phyloP scores from a whole-genome alignment of 1,140 invertebrate genomes.

The Leptinotarsa undecemlineata region DNA sequence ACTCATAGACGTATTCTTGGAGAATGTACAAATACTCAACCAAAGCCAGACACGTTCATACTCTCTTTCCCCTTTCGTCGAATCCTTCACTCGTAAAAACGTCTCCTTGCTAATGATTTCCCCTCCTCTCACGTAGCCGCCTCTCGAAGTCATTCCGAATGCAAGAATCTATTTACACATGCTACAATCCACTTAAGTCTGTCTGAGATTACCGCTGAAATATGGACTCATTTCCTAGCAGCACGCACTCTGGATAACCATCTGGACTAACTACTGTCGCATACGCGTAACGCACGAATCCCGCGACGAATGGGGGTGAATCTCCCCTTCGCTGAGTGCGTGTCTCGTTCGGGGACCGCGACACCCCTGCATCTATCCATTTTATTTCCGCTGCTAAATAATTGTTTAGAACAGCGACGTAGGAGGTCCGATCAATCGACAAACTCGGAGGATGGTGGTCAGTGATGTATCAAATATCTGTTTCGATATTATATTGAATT shows the following conservation, averaged over 20 bases:
- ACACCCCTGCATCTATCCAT: constrained; percentile 9
- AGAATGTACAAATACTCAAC: too few species aligned
- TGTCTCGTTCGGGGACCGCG: constrained; percentile 16
- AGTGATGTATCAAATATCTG: too few species aligned
- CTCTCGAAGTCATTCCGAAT: constrained; percentile 10
- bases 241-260: constrained; percentile 44
- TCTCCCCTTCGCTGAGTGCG: constrained; percentile 17
- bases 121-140: not conserved
- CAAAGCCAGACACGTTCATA: not conserved
- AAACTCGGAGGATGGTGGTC: too few species aligned
- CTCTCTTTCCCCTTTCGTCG: not conserved
- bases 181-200: constrained; percentile 24
- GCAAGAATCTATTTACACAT: constrained; percentile 25
- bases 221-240: constrained; percentile 38
- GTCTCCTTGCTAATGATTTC: constrained; percentile 16
- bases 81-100: constrained; percentile 11
- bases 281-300: not conserved
- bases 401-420: constrained; percentile 3
- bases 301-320: constrained; percentile 9
- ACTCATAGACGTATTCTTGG: too few species aligned
- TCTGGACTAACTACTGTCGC: constrained; percentile 44
- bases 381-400: constrained; percentile 16
- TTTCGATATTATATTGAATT: too few species aligned
- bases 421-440: not conserved
- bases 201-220: constrained; percentile 37